These are phyloP conservation scores for Megalopta genalis DNA, from an alignment of 1,140 invertebrate species.

Conservation along the genomic window DNA sequence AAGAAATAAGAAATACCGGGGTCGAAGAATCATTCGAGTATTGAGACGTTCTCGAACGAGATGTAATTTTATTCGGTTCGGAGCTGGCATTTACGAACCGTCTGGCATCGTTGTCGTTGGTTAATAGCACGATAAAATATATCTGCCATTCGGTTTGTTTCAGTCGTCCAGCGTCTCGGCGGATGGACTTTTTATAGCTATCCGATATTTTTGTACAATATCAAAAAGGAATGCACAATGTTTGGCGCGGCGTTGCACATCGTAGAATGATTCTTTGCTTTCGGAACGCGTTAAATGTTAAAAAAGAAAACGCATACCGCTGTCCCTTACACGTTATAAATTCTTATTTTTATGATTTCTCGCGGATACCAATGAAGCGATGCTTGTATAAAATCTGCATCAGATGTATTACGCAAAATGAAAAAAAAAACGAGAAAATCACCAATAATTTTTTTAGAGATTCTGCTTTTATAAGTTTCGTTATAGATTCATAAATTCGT, in stretches of 20 bases:
- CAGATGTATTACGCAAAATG: no score
- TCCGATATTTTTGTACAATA: slow-evolving; percentile 23
- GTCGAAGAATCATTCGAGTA: background rate
- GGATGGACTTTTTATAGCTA: slow-evolving; percentile 29
- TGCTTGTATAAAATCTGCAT: no score
- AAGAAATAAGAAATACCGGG: no score
- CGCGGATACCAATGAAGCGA: no score
- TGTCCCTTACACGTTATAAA: no score
- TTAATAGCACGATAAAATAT: slow-evolving; percentile 35
- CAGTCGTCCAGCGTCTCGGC: background rate
- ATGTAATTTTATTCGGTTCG: slow-evolving; percentile 12
- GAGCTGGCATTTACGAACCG: slow-evolving; percentile 27
- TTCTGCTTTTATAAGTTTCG: no score
- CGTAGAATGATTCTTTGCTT: background rate
- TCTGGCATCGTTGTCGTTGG: slow-evolving; percentile 2
- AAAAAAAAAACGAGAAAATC: no score
- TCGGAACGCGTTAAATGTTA: no score
- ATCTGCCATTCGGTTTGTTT: slow-evolving; percentile 30
- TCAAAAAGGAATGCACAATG: background rate
- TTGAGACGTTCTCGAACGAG: background rate
- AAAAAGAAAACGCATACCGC: no score
- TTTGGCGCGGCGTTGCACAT: background rate
- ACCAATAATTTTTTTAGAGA: no score
- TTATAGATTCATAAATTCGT: no score
- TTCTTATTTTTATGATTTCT: no score